A percentile compares a stretch with the other conserved stretches of the same genome.
Conservation (phyloP, 2,797 vertebrate species). For the Sarcophilus harrisii region DNA sequence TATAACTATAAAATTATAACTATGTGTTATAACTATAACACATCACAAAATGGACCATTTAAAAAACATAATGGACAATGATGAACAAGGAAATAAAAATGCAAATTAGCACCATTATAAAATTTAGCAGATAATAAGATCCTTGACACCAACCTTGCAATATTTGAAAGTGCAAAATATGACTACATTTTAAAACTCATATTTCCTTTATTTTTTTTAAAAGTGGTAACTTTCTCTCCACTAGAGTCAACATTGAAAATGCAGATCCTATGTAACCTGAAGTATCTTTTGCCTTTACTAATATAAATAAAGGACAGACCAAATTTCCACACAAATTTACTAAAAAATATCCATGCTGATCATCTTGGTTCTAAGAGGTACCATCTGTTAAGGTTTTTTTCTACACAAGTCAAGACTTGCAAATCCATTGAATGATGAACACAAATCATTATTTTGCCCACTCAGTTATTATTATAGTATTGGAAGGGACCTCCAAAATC, state of each 20-base stretch:
- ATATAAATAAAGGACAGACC: not conserved
- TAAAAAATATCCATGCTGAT: not conserved
- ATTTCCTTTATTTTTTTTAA: constrained; percentile 66
- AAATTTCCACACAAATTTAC: constrained; percentile 3
- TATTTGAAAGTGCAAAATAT: constrained; percentile 53
- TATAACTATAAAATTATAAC: not conserved
- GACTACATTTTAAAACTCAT: constrained; percentile 19
- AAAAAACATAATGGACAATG: constrained; percentile 6
- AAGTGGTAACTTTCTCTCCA: constrained; percentile 55
- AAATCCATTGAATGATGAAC: not conserved
- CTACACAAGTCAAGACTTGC: not conserved
- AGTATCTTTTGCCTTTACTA: constrained; percentile 32
- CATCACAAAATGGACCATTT: constrained; percentile 8
- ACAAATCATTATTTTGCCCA: not conserved
- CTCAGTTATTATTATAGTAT: not conserved
- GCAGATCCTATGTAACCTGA: constrained; percentile 6
- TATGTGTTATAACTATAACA: not conserved
- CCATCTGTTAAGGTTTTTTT: not conserved
- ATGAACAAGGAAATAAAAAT: constrained; percentile 5
- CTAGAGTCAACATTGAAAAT: constrained; percentile 61
- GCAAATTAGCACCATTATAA: not conserved
- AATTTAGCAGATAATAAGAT: not conserved
- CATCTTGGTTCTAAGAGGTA: constrained; percentile 1
- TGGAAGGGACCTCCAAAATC: not conserved
- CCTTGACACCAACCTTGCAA: not conserved